These are phyloP conservation scores for Henicopernis longicauda DNA, from an alignment of 2,113 vertebrate genomes.

Conservation along the genomic window DNA sequence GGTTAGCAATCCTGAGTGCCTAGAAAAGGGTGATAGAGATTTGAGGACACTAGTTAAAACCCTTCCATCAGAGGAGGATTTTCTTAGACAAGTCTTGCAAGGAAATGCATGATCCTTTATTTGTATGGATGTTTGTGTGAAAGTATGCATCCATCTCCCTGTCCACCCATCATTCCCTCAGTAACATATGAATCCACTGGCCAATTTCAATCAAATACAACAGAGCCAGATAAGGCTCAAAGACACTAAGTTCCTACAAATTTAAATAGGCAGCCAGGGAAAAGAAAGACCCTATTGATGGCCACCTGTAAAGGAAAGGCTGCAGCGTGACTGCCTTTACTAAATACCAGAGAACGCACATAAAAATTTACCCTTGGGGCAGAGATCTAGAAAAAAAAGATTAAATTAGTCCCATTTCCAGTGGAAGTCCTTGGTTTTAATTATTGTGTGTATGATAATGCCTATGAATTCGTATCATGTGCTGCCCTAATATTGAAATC, in stretches of 20 bases:
- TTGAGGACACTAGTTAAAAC: not conserved
- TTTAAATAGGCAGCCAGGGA: not conserved
- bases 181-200: not conserved
- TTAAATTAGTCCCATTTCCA: not conserved
- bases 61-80: not conserved
- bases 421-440: not conserved
- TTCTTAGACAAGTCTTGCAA: not conserved
- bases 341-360: not conserved
- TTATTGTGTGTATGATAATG: not conserved
- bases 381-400: not conserved
- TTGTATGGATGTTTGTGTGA: not conserved
- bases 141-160: not conserved
- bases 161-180: not conserved
- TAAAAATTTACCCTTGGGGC: not conserved
- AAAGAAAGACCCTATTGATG: not conserved
- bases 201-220: not conserved
- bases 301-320: not conserved
- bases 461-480: not conserved
- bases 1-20: not conserved
- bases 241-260: not conserved
- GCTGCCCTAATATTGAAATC: not conserved
- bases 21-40: not conserved
- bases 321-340: not conserved
- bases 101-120: not conserved
- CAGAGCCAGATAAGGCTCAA: not conserved